Conservation (phyloP, 2,113 vertebrate species). For the Emydura subglobosa region DNA sequence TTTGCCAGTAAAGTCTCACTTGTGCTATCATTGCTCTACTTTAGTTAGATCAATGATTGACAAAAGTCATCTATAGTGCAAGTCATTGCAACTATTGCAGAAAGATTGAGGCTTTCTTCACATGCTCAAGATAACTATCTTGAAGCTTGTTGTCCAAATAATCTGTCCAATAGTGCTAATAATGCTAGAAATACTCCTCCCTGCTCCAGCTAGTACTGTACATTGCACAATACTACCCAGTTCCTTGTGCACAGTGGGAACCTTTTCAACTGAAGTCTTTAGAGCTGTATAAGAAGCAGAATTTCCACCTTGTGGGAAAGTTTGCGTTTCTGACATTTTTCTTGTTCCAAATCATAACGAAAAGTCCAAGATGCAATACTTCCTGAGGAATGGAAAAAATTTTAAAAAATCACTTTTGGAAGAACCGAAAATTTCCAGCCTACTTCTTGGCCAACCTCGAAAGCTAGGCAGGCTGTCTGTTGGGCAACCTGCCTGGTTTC, state of each 20-base stretch:
- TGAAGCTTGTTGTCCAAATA: not conserved
- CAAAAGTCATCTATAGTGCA: not conserved
- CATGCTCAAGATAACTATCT: not conserved
- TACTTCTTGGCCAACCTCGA: not conserved
- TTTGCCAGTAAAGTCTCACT: not conserved
- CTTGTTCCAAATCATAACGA: no score
- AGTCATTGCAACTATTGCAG: not conserved
- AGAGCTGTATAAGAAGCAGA: no score
- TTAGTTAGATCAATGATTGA: not conserved
- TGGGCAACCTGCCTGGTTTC: not conserved
- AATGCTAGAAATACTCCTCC: not conserved
- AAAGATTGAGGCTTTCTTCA: no score
- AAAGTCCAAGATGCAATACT: no score
- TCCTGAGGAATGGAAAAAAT: not conserved
- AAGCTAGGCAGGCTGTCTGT: not conserved
- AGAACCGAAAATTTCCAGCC: not conserved
- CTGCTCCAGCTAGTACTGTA: not conserved
- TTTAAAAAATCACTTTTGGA: not conserved
- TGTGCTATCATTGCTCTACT: not conserved
- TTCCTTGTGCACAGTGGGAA: not conserved
- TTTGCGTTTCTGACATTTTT: no score
- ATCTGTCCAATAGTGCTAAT: not conserved
- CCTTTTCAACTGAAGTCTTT: no score
- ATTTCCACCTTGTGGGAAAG: no score
- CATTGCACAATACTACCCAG: no score